These are phyloP conservation scores for Tribolium freemani DNA, from an alignment of 2,888 invertebrate species.

Conservation along the genomic window DNA sequence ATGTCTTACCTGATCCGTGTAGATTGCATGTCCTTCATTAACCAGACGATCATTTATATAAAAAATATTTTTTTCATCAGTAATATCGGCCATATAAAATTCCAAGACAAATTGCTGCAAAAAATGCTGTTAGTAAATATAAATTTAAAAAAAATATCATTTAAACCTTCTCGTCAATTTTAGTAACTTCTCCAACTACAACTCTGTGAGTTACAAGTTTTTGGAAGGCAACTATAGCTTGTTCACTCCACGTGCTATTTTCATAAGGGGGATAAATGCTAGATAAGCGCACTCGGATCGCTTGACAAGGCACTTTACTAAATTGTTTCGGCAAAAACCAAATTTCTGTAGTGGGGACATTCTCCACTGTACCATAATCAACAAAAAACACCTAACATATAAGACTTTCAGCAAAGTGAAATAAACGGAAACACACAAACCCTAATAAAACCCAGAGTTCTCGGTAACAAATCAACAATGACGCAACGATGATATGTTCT, in stretches of 20 bases:
- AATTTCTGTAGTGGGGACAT: slow-evolving; percentile 59
- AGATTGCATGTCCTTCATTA: slow-evolving; percentile 68
- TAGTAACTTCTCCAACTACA: slow-evolving; percentile 66
- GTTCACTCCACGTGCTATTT: slow-evolving; percentile 69
- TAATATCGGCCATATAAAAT: slow-evolving; percentile 71
- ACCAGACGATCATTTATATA: slow-evolving; percentile 70
- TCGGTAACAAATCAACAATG: slow-evolving; percentile 66
- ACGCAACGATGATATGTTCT: slow-evolving; percentile 71
- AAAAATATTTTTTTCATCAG: slow-evolving; percentile 65
- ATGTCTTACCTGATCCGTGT: slow-evolving; percentile 52
- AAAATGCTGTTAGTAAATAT: background rate
- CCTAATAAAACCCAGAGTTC: slow-evolving; percentile 68
- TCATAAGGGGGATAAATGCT: slow-evolving; percentile 64
- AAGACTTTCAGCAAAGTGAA: background rate
- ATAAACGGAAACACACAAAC: slow-evolving; percentile 55
- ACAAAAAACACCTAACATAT: slow-evolving; percentile 71
- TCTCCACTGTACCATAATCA: slow-evolving; percentile 73
- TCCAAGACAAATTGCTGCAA: slow-evolving; percentile 51
- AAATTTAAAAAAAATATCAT: background rate
- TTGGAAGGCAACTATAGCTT: slow-evolving; percentile 66
- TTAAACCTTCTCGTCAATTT: slow-evolving; percentile 50
- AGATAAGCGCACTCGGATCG: slow-evolving; percentile 70
- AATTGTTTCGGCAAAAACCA: slow-evolving; percentile 67
- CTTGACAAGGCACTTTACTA: slow-evolving; percentile 69
- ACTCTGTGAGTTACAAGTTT: slow-evolving; percentile 62